These are phyloP conservation scores for Gavialis gangeticus DNA, from an alignment of 2,113 vertebrate species.

Conservation along the genomic window DNA sequence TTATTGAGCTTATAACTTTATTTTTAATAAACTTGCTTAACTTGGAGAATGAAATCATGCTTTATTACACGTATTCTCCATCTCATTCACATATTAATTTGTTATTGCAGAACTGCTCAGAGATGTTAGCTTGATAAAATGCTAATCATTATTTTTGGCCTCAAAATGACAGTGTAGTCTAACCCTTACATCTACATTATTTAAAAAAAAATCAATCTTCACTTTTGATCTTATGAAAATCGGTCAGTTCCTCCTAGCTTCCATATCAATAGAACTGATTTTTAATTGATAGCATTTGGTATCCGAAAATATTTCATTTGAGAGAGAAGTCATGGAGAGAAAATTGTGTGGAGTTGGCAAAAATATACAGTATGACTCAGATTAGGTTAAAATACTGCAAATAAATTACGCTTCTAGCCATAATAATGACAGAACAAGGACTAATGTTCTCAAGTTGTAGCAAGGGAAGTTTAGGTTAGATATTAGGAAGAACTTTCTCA, in stretches of 20 bases:
- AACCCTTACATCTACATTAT: background rate
- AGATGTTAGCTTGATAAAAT: background rate
- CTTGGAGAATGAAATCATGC: background rate
- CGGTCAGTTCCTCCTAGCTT: background rate
- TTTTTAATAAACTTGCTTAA: background rate
- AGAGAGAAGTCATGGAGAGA: background rate
- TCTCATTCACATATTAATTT: background rate
- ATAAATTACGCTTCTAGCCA: background rate
- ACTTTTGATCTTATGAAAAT: background rate
- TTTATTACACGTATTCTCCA: background rate
- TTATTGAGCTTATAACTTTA: background rate
- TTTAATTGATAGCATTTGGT: background rate
- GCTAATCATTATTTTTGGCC: background rate
- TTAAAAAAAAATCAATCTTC: background rate
- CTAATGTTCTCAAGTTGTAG: too few species aligned
- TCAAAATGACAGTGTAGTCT: background rate
- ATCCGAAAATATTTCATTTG: background rate
- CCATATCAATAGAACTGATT: background rate
- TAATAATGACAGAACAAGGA: too few species aligned
- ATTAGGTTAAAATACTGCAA: background rate
- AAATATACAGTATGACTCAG: background rate
- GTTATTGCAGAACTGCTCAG: background rate
- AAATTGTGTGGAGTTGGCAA: background rate
- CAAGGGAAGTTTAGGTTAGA: too few species aligned
- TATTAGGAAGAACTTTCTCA: too few species aligned